phyloP scores from a whole-genome alignment of 2,888 invertebrate species.

The Mimachlamys varia region DNA sequence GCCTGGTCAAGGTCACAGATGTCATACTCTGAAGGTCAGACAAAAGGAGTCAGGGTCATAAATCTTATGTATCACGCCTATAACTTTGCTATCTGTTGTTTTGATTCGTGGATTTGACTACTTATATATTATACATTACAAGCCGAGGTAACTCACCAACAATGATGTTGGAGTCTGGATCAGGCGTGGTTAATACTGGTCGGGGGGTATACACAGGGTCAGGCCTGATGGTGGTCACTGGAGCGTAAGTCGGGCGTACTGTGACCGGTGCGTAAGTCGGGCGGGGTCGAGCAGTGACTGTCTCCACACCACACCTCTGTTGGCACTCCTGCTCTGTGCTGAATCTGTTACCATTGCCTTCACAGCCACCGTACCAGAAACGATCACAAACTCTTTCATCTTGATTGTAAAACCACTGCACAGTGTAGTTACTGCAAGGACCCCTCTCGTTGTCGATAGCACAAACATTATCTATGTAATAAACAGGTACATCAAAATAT shows the following conservation, averaged over 20 bases:
- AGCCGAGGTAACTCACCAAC: background rate
- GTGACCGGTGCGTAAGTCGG: slow-evolving; percentile 36
- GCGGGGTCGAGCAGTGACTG: background rate
- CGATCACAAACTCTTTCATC: slow-evolving; percentile 86
- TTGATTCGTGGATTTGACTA: too few species aligned
- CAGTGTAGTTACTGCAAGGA: slow-evolving; percentile 65
- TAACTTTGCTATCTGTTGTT: too few species aligned
- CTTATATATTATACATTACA: too few species aligned
- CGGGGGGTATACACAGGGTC: slow-evolving; percentile 24
- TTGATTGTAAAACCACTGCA: slow-evolving; percentile 76
- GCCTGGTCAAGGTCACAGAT: slow-evolving; percentile 62
- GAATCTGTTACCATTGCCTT: slow-evolving; percentile 86
- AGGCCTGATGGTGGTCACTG: background rate
- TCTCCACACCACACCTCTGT: slow-evolving; percentile 29
- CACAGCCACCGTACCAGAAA: slow-evolving; percentile 86
- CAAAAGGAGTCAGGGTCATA: background rate
- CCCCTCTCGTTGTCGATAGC: slow-evolving; percentile 84
- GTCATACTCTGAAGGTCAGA: slow-evolving; percentile 50
- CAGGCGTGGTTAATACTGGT: slow-evolving; percentile 6
- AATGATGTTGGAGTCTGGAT: background rate
- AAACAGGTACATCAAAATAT: background rate
- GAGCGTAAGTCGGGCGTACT: slow-evolving; percentile 32
- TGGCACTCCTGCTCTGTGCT: slow-evolving; percentile 65
- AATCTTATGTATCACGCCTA: background rate
- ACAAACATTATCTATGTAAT: background rate